Evolutionary conservation across 2,888 invertebrate genomes (phyloP).

Genomic region (Caenorhabditis drosophilae): DNA sequence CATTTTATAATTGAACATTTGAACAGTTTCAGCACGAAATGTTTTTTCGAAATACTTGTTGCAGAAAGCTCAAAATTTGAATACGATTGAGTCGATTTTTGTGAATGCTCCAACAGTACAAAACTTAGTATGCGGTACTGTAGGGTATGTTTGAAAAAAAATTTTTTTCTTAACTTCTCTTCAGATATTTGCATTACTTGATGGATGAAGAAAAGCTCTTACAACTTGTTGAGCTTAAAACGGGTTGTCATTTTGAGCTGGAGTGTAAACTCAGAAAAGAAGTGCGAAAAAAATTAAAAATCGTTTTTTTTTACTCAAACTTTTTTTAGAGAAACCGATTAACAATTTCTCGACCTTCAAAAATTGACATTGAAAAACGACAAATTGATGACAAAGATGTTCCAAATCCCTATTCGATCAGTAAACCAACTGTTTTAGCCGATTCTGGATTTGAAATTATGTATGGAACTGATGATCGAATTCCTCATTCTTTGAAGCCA

Average conservation of each 20-base stretch:
- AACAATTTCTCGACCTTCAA: background rate
- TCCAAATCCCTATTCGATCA: slow-evolving; percentile 19
- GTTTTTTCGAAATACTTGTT: slow-evolving; percentile 37
- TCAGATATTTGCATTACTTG: slow-evolving; percentile 47
- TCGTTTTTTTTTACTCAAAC: too few species aligned
- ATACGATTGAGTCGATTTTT: slow-evolving; percentile 33
- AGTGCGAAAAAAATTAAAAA: slow-evolving; percentile 6
- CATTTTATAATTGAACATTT: too few species aligned
- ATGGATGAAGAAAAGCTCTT: slow-evolving; percentile 49
- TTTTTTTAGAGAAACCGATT: slow-evolving; percentile 4
- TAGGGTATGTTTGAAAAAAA: slow-evolving; percentile 16
- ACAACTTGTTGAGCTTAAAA: slow-evolving; percentile 35
- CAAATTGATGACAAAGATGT: slow-evolving; percentile 5
- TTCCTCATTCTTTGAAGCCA: slow-evolving; percentile 48
- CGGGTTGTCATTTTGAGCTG: slow-evolving; percentile 47
- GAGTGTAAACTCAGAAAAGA: slow-evolving; percentile 39
- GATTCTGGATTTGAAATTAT: slow-evolving; percentile 58
- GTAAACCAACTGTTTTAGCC: slow-evolving; percentile 48
- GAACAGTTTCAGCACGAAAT: slow-evolving; percentile 26
- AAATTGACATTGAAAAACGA: slow-evolving; percentile 13
- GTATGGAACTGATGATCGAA: slow-evolving; percentile 50
- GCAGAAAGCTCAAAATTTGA: slow-evolving; percentile 42
- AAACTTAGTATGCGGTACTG: slow-evolving; percentile 48
- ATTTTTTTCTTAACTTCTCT: background rate
- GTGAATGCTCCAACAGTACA: slow-evolving; percentile 40